These are phyloP conservation scores for Vimba vimba DNA, from an alignment of 2,113 vertebrate species.

Conservation along the genomic window DNA sequence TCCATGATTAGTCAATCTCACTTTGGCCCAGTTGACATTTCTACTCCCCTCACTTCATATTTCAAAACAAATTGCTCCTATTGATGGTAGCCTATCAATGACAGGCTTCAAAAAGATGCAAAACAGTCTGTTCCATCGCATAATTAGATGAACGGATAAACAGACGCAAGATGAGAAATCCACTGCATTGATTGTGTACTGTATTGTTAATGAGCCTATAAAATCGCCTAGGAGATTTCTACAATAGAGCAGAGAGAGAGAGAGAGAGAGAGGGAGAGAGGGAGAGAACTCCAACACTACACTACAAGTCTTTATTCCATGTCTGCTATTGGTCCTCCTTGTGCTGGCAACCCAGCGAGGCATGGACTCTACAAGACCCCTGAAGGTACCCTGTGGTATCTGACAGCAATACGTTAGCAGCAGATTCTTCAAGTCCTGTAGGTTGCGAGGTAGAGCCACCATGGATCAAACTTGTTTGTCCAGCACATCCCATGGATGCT, in stretches of 20 bases:
- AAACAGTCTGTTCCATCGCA: slow-evolving; percentile 51
- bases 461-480: too few species aligned
- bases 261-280: too few species aligned
- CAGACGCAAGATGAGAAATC: slow-evolving; percentile 50
- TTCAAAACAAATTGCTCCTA: slow-evolving; percentile 62
- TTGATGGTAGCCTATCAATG: slow-evolving; percentile 54
- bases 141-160: slow-evolving; percentile 61
- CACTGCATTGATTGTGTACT: slow-evolving; percentile 66
- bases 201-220: slow-evolving; percentile 70
- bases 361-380: too few species aligned
- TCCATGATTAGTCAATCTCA: slow-evolving; percentile 17
- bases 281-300: too few species aligned
- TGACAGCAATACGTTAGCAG: too few species aligned
- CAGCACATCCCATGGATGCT: too few species aligned
- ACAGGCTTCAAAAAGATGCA: slow-evolving; percentile 59
- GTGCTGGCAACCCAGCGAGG: too few species aligned
- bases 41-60: slow-evolving; percentile 50
- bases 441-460: too few species aligned
- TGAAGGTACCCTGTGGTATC: too few species aligned
- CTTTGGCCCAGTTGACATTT: slow-evolving; percentile 36
- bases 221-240: slow-evolving; percentile 64
- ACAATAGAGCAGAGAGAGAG: slow-evolving; percentile 46
- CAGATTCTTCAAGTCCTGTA: too few species aligned
- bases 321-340: background rate
- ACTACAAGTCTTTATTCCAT: background rate